Evolutionary conservation across 2,888 invertebrate genomes (phyloP).

Genomic region (Autographa gamma): DNA sequence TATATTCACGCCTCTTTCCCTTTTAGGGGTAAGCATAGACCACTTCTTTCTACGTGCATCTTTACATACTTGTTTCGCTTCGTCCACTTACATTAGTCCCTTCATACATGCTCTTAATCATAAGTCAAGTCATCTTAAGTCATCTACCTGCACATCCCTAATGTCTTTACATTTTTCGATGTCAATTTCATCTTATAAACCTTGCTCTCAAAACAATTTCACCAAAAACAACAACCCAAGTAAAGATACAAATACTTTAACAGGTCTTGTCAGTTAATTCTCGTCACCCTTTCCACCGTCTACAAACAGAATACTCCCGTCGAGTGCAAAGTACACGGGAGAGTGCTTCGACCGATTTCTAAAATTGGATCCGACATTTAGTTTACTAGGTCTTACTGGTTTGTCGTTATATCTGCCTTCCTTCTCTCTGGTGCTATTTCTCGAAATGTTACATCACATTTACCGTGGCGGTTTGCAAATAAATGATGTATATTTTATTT

Average conservation of each 20-base stretch:
- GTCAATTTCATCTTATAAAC: too few relatives aligned
- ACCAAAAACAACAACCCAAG: neutral
- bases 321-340: constrained; percentile 57
- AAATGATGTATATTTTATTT: too few relatives aligned
- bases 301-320: constrained; percentile 57
- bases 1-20: too few relatives aligned
- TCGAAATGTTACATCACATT: neutral
- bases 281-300: constrained; percentile 11
- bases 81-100: too few relatives aligned
- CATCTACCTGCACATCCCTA: neutral
- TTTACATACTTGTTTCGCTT: too few relatives aligned
- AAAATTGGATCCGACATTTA: constrained; percentile 78
- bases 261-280: constrained; percentile 43
- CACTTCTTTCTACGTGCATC: too few relatives aligned
- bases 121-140: neutral
- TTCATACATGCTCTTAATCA: too few relatives aligned
- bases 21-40: too few relatives aligned
- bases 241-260: neutral
- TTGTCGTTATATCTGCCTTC: constrained; percentile 30
- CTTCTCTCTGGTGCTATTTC: constrained; percentile 6
- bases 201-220: too few relatives aligned
- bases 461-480: neutral
- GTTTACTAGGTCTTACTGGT: constrained; percentile 66
- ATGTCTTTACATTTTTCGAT: too few relatives aligned
- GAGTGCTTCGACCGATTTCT: constrained; percentile 79